These are phyloP conservation scores for Puffinus mauretanicus DNA, from an alignment of 2,113 vertebrate species.

Conservation along the genomic window DNA sequence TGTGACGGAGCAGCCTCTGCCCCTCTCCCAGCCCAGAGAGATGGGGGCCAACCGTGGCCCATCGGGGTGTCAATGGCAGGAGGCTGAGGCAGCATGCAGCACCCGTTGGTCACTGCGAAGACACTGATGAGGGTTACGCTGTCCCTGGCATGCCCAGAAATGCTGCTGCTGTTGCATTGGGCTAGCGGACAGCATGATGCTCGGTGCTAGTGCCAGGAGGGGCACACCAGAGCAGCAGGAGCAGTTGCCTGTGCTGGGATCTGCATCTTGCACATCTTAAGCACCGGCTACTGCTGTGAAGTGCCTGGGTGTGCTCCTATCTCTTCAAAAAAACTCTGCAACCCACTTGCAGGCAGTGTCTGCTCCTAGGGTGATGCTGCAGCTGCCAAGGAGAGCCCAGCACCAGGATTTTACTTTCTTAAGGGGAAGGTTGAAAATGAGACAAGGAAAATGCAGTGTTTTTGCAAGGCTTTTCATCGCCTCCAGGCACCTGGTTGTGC, in stretches of 20 bases:
- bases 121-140: fast-evolving
- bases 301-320: background rate
- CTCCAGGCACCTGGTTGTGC: background rate
- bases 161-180: background rate
- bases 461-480: background rate
- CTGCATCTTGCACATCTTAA: background rate
- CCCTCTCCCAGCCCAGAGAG: background rate
- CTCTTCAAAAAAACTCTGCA: background rate
- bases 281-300: background rate
- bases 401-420: background rate
- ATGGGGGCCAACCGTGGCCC: fast-evolving
- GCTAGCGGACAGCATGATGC: background rate
- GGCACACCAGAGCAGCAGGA: background rate
- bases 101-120: fast-evolving
- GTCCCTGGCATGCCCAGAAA: background rate
- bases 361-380: background rate
- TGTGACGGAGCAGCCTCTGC: fast-evolving
- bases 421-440: background rate
- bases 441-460: background rate
- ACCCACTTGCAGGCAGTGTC: background rate
- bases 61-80: background rate
- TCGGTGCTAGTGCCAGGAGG: background rate
- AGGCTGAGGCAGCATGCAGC: background rate
- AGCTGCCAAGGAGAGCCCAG: background rate
- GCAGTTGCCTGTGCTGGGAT: background rate